phyloP scores from a whole-genome alignment of 2,797 vertebrate species.

The Neostethus bicornis region DNA sequence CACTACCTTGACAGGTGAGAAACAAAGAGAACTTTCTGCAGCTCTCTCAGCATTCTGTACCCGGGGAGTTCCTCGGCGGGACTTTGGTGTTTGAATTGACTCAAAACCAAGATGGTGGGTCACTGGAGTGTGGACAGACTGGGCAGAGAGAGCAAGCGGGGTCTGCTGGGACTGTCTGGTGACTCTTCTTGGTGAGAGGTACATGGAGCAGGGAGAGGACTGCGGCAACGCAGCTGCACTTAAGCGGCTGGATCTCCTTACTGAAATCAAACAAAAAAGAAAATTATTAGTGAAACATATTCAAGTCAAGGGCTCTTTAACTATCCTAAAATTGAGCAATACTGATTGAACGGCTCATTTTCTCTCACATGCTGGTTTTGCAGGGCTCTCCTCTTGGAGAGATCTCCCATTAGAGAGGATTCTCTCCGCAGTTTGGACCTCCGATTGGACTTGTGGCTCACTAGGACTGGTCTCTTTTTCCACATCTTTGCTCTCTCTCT shows the following conservation, averaged over 20 bases:
- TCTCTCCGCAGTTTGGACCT: conserved; percentile 48
- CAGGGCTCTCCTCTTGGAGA: conserved; percentile 89
- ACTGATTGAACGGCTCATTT: too few species aligned
- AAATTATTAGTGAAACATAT: background rate
- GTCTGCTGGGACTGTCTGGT: conserved; percentile 41
- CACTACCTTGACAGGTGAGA: conserved; percentile 39
- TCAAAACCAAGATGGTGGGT: conserved; percentile 1
- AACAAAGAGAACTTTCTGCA: conserved; percentile 29
- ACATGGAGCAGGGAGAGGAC: conserved; percentile 51
- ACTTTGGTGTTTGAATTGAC: conserved; percentile 34
- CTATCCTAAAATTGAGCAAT: too few species aligned
- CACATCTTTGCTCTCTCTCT: conserved; percentile 31
- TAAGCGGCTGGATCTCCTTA: conserved; percentile 67
- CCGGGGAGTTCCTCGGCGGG: conserved; percentile 36
- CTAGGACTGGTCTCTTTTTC: conserved; percentile 1
- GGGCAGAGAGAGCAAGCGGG: too few species aligned
- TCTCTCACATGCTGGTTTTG: conserved; percentile 80
- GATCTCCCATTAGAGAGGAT: conserved; percentile 89
- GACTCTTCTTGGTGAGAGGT: conserved; percentile 50
- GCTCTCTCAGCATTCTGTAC: background rate
- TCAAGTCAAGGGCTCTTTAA: background rate
- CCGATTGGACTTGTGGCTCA: conserved; percentile 50
- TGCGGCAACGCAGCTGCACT: conserved; percentile 39
- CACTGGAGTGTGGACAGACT: too few species aligned
- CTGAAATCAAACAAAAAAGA: conserved; percentile 46